Evolutionary conservation across 2,888 invertebrate species (phyloP).

Genomic region (Dione juno): DNA sequence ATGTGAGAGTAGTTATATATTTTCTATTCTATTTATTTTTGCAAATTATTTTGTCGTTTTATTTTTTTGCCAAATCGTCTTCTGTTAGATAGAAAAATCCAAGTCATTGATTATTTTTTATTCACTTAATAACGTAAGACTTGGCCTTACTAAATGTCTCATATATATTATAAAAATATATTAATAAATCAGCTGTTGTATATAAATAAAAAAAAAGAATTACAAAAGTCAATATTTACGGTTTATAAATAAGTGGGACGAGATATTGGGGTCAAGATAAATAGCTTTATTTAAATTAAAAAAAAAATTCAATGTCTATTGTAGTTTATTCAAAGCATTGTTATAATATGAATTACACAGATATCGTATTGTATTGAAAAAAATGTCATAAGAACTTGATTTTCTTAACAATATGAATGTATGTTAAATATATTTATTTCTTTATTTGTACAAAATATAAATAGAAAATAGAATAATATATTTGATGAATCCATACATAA

Average conservation of each 20-base stretch:
- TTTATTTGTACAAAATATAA: too few species aligned
- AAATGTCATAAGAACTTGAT: not conserved
- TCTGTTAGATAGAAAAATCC: too few species aligned
- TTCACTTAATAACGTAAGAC: too few species aligned
- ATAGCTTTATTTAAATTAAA: conserved; percentile 2
- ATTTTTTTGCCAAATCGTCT: too few species aligned
- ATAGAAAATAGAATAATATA: too few species aligned
- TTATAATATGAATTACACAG: not conserved
- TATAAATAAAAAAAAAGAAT: not conserved
- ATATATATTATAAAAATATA: not conserved
- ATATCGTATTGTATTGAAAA: not conserved
- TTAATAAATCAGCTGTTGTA: not conserved
- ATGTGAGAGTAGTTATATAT: not conserved
- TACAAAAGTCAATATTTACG: conserved; percentile 10
- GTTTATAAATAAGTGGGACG: conserved; percentile 26
- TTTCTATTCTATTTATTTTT: too few species aligned
- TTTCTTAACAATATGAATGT: not conserved
- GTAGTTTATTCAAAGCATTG: not conserved
- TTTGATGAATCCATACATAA: too few species aligned
- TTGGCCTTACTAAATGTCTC: too few species aligned
- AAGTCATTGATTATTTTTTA: too few species aligned
- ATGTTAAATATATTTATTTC: too few species aligned
- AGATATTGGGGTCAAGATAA: conserved; percentile 26
- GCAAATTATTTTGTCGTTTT: too few species aligned
- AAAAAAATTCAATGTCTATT: conserved; percentile 6